Evolutionary conservation across 2,888 invertebrate species (phyloP).

Genomic region (Cepaea hortensis): DNA sequence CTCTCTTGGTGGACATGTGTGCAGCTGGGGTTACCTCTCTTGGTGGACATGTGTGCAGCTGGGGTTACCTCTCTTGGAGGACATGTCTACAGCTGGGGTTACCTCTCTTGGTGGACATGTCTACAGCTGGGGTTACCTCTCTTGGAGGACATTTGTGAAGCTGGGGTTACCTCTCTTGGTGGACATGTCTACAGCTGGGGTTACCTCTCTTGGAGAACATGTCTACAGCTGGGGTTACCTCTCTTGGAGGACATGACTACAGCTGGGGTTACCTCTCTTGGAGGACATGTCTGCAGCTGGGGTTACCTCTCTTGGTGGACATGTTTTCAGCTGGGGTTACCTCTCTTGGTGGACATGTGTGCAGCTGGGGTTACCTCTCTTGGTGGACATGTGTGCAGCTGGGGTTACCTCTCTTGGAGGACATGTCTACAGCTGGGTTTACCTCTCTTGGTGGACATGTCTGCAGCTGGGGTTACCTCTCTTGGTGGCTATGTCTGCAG

Average conservation of each 20-base stretch:
- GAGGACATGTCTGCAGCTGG: conserved; percentile 68
- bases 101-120: conserved; percentile 71
- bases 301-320: conserved; percentile 72
- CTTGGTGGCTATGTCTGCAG: conserved; percentile 69
- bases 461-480: conserved; percentile 64
- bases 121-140: conserved; percentile 64
- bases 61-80: conserved; percentile 70
- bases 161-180: conserved; percentile 70
- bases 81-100: conserved; percentile 66
- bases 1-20: conserved; percentile 71
- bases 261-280: conserved; percentile 67
- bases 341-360: conserved; percentile 71
- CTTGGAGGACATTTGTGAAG: conserved; percentile 70
- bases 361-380: conserved; percentile 64
- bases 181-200: conserved; percentile 67
- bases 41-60: conserved; percentile 70
- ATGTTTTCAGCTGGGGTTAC: conserved; percentile 64
- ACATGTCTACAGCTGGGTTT: conserved; percentile 66
- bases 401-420: conserved; percentile 70
- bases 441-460: conserved; percentile 71
- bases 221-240: conserved; percentile 64
- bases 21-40: conserved; percentile 64
- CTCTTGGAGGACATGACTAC: conserved; percentile 70
- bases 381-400: conserved; percentile 70
- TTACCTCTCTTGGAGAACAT: conserved; percentile 71